Conservation (phyloP, 2,113 vertebrate species). For the Gasterosteus aculeatus region DNA sequence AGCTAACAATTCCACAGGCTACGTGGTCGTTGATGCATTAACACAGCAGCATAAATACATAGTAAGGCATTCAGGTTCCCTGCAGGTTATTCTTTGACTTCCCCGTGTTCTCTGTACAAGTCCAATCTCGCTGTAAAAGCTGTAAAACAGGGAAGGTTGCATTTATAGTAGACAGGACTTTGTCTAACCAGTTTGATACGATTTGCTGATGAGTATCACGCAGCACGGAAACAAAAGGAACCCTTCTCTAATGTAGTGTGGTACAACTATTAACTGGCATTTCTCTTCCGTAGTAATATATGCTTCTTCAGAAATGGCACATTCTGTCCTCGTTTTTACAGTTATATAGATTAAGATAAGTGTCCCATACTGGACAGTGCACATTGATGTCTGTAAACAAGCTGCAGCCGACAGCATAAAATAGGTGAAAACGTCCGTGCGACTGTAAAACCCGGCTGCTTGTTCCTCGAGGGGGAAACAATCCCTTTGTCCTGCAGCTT, state of each 20-base stretch:
- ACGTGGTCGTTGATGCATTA: neutral
- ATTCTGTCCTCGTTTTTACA: neutral
- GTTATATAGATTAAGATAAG: neutral
- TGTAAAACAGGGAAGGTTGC: conserved; percentile 9
- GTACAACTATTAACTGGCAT: neutral
- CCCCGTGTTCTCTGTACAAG: neutral
- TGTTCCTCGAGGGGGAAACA: neutral
- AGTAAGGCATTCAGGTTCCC: neutral
- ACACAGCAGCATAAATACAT: conserved; percentile 2
- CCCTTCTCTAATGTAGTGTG: neutral
- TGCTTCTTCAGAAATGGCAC: neutral
- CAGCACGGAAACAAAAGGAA: neutral
- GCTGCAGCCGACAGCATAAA: neutral
- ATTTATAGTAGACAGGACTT: conserved; percentile 15
- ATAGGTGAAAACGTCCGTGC: conserved; percentile 24
- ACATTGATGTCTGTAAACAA: conserved; percentile 8
- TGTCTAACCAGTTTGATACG: conserved; percentile 26
- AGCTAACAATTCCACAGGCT: neutral
- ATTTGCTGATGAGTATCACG: neutral
- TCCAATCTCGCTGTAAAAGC: neutral
- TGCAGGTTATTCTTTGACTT: neutral
- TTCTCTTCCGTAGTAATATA: neutral
- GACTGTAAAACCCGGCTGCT: neutral
- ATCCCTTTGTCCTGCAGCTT: neutral
- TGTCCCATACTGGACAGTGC: conserved; percentile 18